These are phyloP conservation scores for Diabrotica balteata DNA, from an alignment of 2,888 invertebrate genomes.

Conservation along the genomic window DNA sequence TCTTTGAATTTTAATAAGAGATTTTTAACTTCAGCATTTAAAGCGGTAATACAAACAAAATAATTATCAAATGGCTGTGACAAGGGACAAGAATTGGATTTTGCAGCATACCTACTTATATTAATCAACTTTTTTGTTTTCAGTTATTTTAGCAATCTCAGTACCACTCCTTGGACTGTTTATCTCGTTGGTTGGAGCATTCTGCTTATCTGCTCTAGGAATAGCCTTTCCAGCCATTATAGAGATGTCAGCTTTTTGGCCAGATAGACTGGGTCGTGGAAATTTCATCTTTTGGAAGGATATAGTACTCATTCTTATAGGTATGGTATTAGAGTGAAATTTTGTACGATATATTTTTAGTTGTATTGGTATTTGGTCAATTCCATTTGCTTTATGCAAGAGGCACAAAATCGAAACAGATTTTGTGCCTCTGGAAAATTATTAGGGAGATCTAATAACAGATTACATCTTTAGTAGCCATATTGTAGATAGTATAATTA, in stretches of 20 bases:
- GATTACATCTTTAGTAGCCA: too few species aligned
- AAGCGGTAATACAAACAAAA: too few species aligned
- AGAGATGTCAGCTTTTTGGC: constrained; percentile 76
- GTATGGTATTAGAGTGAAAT: background rate
- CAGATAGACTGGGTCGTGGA: constrained; percentile 64
- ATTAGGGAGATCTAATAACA: too few species aligned
- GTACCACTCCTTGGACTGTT: constrained; percentile 76
- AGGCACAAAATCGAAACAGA: too few species aligned
- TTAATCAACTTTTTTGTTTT: constrained; percentile 25
- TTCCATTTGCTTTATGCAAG: too few species aligned
- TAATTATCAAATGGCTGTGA: too few species aligned
- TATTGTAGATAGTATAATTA: too few species aligned
- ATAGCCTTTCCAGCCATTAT: constrained; percentile 79
- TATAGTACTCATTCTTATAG: constrained; percentile 62
- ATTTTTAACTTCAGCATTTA: too few species aligned
- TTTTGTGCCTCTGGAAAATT: too few species aligned
- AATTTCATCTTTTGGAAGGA: constrained; percentile 62
- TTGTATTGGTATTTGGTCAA: too few species aligned
- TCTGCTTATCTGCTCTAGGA: constrained; percentile 76
- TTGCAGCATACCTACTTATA: background rate
- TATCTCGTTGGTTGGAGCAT: constrained; percentile 78
- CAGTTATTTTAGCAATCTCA: constrained; percentile 76
- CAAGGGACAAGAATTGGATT: too few species aligned
- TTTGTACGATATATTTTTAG: background rate
- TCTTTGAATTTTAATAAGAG: too few species aligned